Conservation (phyloP, 2,888 invertebrate genomes). For the Cryptus armator region DNA sequence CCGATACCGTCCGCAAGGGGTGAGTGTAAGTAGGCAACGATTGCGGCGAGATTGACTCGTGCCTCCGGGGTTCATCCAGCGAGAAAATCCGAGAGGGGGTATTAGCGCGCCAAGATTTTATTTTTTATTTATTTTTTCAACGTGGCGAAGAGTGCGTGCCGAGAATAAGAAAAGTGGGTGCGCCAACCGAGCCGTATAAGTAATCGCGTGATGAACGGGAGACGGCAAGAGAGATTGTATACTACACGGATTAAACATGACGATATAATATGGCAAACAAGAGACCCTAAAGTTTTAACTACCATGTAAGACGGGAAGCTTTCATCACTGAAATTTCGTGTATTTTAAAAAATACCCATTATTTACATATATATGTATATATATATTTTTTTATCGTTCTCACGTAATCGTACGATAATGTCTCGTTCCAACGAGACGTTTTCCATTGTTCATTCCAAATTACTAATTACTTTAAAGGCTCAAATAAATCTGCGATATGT, state of each 20-base stretch:
- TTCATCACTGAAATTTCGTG: conserved; percentile 12
- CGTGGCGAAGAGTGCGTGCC: conserved; percentile 51
- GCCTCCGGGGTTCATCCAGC: conserved; percentile 22
- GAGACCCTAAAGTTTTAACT: not conserved
- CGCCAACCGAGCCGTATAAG: conserved; percentile 56
- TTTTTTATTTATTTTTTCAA: conserved; percentile 12
- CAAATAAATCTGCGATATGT: not conserved
- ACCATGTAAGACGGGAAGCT: not conserved
- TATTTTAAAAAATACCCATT: not conserved
- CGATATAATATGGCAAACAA: conserved; percentile 26
- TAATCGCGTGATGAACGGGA: conserved; percentile 65
- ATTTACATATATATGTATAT: not conserved
- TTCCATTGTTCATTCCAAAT: not conserved
- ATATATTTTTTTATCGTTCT: not conserved
- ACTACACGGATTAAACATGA: conserved; percentile 44
- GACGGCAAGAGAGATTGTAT: conserved; percentile 25
- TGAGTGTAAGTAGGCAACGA: conserved; percentile 21
- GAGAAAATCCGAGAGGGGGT: conserved; percentile 22
- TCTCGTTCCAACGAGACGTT: not conserved
- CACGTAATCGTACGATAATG: not conserved
- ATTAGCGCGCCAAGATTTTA: not conserved
- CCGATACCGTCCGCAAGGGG: conserved; percentile 5
- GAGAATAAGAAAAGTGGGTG: conserved; percentile 41
- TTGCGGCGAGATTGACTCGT: conserved; percentile 41
- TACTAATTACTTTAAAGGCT: not conserved